Evolutionary conservation across 2,797 vertebrate species (phyloP), one percentile per base, ranked within the genome.

Genomic region (Poeciliopsis infans): DNA sequence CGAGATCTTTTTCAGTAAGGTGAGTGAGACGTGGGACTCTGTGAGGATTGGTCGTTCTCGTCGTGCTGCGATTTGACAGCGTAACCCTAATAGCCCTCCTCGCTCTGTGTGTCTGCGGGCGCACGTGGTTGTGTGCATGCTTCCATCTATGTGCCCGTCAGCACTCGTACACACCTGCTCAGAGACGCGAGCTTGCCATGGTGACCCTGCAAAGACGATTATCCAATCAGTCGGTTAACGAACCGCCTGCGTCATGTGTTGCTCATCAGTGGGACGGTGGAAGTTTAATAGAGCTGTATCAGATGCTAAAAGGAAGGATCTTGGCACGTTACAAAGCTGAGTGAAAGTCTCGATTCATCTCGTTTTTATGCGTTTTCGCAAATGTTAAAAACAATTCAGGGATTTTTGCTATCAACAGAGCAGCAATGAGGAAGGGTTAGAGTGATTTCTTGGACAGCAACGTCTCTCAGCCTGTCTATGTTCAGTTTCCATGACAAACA

Each of bases 1-100:
- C 82, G 98, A 99, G 97, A 98, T 99, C 95, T 99, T 97, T 94
- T 99, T 98, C 97, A 99, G 94, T 94, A 99, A 99, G 97, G 98
- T 99, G 97, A 98, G 98, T 97, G 80, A 89, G 90, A 80, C 74
- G 87, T 81, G 80, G 80, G 86, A 79, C 73, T 85, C 75, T 75
- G 39, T 28, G 79, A 90, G 88, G 85, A 87, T 77, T 59, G 20
- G 47, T 88, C 86, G 83, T 85, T 82, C 92, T 85, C 45, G 5
- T 72, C 25, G 11, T 64, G 80, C 79, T 0, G 75, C 75, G 85
- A 91, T 84, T 70, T 82, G 86, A 88, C 90, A 88, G 78, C 23
- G 49, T 81, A 84, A 87, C 87, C 86, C 85, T 81, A 83, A 89
- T 86, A 80, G 74, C 83, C 86, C 61, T 2, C 84, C 87, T 66